Evolutionary conservation across 2,113 vertebrate species (phyloP).

Genomic region (Murina feae): DNA sequence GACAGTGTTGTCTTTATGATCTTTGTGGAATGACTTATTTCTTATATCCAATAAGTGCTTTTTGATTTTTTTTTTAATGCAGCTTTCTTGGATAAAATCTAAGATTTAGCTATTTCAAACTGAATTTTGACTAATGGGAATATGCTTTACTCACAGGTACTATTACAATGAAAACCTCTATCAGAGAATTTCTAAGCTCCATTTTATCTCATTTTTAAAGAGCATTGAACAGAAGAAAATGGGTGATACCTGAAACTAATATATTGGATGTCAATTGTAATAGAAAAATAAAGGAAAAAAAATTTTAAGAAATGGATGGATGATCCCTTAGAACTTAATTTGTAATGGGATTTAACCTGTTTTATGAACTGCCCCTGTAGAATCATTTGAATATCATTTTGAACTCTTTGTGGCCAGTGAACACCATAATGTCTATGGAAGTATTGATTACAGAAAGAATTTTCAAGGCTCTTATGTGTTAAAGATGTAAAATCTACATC

Average conservation of each 20-base stretch:
- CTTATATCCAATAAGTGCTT: conserved; percentile 30
- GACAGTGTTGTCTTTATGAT: conserved; percentile 15
- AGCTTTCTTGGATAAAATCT: conserved; percentile 18
- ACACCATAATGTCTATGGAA: not conserved
- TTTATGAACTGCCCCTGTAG: not conserved
- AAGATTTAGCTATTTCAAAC: conserved; percentile 12
- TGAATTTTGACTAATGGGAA: conserved; percentile 20
- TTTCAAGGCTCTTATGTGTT: conserved; percentile 15
- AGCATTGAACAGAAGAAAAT: conserved; percentile 15
- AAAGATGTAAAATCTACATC: conserved; percentile 36
- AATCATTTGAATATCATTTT: conserved; percentile 7
- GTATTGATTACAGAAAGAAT: conserved; percentile 5
- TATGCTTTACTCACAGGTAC: not conserved
- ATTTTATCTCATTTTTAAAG: conserved; percentile 46
- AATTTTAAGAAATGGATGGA: not conserved
- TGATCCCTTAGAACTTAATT: not conserved
- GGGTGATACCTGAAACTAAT: not conserved
- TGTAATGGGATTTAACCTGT: conserved; percentile 51
- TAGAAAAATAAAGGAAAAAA: not conserved
- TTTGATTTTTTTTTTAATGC: not conserved
- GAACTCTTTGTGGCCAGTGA: conserved; percentile 25
- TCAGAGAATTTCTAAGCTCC: not conserved
- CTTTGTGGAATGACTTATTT: not conserved
- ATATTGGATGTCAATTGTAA: not conserved
- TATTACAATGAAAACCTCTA: not conserved